Conservation (phyloP, 2,888 invertebrate species). For the Xylophagus ater region DNA sequence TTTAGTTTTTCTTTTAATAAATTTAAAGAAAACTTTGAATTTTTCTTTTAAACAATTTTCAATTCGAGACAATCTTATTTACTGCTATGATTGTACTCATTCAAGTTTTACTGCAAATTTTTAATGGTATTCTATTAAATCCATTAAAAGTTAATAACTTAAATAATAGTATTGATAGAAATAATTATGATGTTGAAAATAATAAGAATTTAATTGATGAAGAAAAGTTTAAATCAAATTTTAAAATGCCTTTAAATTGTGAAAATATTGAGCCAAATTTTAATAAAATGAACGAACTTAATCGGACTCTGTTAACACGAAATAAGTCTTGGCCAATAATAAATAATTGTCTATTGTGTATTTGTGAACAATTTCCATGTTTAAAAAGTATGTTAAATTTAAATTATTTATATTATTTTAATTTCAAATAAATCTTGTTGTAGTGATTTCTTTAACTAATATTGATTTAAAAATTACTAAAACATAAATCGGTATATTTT, state of each 20-base stretch:
- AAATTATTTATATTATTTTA: no score
- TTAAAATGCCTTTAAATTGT: background rate
- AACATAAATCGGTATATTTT: no score
- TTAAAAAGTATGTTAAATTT: constrained; percentile 20
- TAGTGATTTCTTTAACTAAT: no score
- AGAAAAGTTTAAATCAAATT: background rate
- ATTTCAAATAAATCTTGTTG: no score
- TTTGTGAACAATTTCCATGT: constrained; percentile 21
- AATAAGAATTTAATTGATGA: background rate
- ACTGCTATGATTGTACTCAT: constrained; percentile 15
- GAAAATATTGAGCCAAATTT: background rate
- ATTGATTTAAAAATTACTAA: no score
- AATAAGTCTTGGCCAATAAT: constrained; percentile 16
- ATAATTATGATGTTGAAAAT: background rate
- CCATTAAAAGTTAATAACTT: constrained; percentile 1
- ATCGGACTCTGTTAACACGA: constrained; percentile 3
- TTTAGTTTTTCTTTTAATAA: background rate
- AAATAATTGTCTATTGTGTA: constrained; percentile 15
- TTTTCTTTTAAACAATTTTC: no score
- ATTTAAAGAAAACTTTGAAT: background rate
- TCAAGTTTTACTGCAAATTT: constrained; percentile 12
- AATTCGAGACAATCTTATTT: no score
- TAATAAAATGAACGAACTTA: no score
- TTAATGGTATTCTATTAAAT: constrained; percentile 11
- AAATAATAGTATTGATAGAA: background rate